Percentiles rank a stretch among this genome's conserved stretches.
These are phyloP conservation scores for Atta colombica DNA, from an alignment of 1,140 invertebrate genomes.

Conservation along the genomic window DNA sequence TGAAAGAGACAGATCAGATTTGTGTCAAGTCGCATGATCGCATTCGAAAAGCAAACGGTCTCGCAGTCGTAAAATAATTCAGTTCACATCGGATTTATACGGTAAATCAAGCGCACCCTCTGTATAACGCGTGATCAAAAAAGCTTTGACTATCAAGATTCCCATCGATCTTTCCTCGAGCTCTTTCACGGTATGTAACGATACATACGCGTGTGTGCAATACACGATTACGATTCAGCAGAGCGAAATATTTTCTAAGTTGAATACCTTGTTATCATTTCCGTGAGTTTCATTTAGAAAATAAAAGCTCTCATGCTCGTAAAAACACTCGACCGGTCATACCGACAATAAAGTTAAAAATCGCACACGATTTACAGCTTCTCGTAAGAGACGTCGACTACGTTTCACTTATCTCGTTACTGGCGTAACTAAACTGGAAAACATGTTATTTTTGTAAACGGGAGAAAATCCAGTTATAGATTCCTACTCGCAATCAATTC, in stretches of 20 bases:
- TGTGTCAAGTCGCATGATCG: slow-evolving; percentile 1
- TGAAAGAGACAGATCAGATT: slow-evolving; percentile 31
- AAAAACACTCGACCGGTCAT: slow-evolving; percentile 26
- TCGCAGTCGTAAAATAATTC: slow-evolving; percentile 37
- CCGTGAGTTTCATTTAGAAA: slow-evolving; percentile 36
- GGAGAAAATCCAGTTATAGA: slow-evolving; percentile 17
- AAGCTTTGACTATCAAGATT: slow-evolving; percentile 12
- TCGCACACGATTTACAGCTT: slow-evolving; percentile 18
- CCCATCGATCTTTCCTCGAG: neutral
- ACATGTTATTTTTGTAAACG: slow-evolving; percentile 32
- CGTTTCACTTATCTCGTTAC: slow-evolving; percentile 22
- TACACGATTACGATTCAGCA: slow-evolving; percentile 21
- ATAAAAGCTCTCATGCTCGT: slow-evolving; percentile 19
- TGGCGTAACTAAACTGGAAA: slow-evolving; percentile 30
- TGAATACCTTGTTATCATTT: slow-evolving; percentile 18
- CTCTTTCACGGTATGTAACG: slow-evolving; percentile 1
- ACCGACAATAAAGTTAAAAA: slow-evolving; percentile 17
- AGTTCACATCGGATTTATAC: slow-evolving; percentile 12
- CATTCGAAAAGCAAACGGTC: slow-evolving; percentile 18
- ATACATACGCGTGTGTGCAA: neutral
- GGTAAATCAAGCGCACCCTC: neutral
- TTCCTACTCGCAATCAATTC: slow-evolving; percentile 16
- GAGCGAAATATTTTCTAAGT: slow-evolving; percentile 17
- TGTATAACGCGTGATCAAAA: slow-evolving; percentile 13
- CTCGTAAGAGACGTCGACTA: neutral